phyloP scores from a whole-genome alignment of 1,140 invertebrate genomes.

The Hermetia illucens region DNA sequence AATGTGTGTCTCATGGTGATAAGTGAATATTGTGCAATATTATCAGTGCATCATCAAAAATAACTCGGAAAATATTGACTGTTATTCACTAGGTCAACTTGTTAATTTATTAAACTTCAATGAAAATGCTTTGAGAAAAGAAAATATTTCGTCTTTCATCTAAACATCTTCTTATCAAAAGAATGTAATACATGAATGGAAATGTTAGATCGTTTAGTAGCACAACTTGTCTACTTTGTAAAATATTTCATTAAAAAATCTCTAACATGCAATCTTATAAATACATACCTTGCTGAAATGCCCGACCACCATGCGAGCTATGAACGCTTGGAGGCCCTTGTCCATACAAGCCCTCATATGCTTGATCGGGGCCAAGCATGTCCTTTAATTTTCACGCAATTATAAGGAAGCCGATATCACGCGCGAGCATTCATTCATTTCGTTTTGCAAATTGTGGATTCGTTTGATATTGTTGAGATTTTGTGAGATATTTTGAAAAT shows the following conservation, averaged over 20 bases:
- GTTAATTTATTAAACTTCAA: no score
- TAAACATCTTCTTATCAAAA: neutral
- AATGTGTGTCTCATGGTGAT: no score
- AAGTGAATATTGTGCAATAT: neutral
- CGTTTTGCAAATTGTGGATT: constrained; percentile 6
- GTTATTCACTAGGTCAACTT: no score
- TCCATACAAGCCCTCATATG: constrained; percentile 82
- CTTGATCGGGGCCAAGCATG: constrained; percentile 83
- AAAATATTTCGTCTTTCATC: neutral
- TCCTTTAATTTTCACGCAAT: constrained; percentile 61
- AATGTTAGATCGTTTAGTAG: no score
- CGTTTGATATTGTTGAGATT: constrained; percentile 11
- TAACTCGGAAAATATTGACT: no score
- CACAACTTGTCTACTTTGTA: no score
- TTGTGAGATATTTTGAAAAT: constrained; percentile 10
- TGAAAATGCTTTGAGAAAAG: no score
- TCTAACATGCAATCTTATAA: constrained; percentile 9
- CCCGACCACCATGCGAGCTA: constrained; percentile 55
- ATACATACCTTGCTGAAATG: constrained; percentile 66
- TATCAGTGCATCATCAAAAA: no score
- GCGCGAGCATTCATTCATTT: constrained; percentile 4
- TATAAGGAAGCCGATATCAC: neutral
- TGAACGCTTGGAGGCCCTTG: constrained; percentile 70
- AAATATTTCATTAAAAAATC: constrained; percentile 2
- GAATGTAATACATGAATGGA: neutral